Percentiles rank a stretch among this genome's conserved stretches.
Evolutionary conservation across 53 echinoderm and acorn worm genomes (phyloP).

Genomic region (Glandiceps talaboti): DNA sequence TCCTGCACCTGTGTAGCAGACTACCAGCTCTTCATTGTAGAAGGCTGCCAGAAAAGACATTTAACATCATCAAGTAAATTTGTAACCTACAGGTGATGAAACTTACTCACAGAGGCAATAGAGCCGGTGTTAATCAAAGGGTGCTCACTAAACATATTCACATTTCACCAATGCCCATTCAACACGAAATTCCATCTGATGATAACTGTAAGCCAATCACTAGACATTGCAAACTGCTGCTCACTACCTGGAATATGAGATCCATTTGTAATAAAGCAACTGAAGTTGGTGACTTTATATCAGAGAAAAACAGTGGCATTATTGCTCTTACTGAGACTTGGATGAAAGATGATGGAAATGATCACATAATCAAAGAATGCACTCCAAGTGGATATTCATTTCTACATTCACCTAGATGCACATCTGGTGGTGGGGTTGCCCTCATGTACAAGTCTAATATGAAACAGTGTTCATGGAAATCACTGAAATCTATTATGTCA

Average conservation of each 20-base stretch:
- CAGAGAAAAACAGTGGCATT: not conserved
- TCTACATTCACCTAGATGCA: not conserved
- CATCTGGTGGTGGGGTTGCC: not conserved
- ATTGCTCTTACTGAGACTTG: not conserved
- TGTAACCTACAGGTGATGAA: not conserved
- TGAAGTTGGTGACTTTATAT: not conserved
- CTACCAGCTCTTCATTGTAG: not conserved
- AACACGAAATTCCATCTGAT: not conserved
- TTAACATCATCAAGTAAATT: not conserved
- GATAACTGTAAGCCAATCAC: not conserved
- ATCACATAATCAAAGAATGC: not conserved
- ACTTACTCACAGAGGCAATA: not conserved
- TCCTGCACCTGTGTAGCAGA: not conserved
- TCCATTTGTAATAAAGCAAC: not conserved
- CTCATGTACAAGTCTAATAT: not conserved
- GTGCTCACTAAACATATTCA: no score
- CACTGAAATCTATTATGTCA: not conserved
- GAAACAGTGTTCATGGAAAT: not conserved
- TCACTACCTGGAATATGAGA: not conserved
- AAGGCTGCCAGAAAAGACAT: not conserved
- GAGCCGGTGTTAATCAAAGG: not conserved
- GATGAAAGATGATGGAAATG: not conserved
- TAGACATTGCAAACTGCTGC: not conserved
- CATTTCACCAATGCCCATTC: no score
- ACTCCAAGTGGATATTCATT: not conserved